A percentile compares a stretch with the other conserved stretches of the same genome.
Conservation (phyloP, 2,888 invertebrate species). For the Stratiomys singularior region DNA sequence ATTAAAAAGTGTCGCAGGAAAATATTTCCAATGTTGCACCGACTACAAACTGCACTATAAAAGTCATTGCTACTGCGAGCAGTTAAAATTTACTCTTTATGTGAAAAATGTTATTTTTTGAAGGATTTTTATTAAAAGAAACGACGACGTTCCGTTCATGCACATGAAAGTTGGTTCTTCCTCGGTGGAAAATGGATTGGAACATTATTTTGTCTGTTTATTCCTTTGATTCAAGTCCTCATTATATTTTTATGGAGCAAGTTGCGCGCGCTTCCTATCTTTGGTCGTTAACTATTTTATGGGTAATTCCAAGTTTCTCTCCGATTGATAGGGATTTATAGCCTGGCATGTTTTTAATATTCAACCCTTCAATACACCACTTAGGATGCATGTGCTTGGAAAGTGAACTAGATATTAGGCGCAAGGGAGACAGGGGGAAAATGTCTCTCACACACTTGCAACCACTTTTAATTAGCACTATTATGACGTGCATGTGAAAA, state of each 20-base stretch:
- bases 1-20: slow-evolving; percentile 37
- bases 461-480: too few relatives aligned
- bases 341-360: slow-evolving; percentile 37
- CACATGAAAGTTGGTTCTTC: too few relatives aligned
- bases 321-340: slow-evolving; percentile 40
- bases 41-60: slow-evolving; percentile 43
- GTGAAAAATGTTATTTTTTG: slow-evolving; percentile 39
- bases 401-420: too few relatives aligned
- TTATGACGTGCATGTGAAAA: too few relatives aligned
- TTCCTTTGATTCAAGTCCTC: slow-evolving; percentile 17
- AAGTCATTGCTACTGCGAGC: slow-evolving; percentile 22
- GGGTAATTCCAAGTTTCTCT: slow-evolving; percentile 37
- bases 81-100: slow-evolving; percentile 44
- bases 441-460: too few relatives aligned
- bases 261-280: slow-evolving; percentile 45
- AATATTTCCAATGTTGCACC: slow-evolving; percentile 38
- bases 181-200: background rate
- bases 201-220: slow-evolving; percentile 14
- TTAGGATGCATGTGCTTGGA: too few relatives aligned
- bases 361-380: slow-evolving; percentile 27
- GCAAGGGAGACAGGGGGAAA: too few relatives aligned
- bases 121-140: slow-evolving; percentile 32
- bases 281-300: slow-evolving; percentile 26
- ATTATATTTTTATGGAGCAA: slow-evolving; percentile 31
- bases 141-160: slow-evolving; percentile 16